Percentiles rank a stretch among this genome's conserved stretches.
Evolutionary conservation across 2,113 vertebrate genomes (phyloP).

Genomic region (Pungitius pungitius): DNA sequence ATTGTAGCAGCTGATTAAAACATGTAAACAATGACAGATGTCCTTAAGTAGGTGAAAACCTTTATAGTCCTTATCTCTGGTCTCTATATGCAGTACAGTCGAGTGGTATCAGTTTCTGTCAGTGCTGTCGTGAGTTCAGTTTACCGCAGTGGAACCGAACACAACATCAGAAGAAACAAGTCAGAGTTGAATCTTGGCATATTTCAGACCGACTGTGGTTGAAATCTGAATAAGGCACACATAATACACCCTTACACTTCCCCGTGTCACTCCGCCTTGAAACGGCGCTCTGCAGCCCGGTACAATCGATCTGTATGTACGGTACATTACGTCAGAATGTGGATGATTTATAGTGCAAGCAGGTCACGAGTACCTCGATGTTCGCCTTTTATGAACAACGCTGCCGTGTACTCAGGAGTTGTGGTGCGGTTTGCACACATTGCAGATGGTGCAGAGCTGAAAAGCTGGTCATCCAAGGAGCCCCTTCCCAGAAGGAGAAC

Average conservation of each 20-base stretch:
- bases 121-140: conserved; percentile 4
- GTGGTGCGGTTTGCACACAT: conserved; percentile 32
- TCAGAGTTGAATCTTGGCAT: conserved; percentile 43
- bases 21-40: conserved; percentile 42
- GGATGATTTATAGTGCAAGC: conserved; percentile 47
- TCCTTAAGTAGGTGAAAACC: background rate
- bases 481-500: background rate
- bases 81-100: background rate
- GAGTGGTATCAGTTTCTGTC: conserved; percentile 5
- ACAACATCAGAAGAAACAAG: conserved; percentile 23
- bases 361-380: conserved; percentile 34
- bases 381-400: conserved; percentile 47
- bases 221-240: conserved; percentile 75
- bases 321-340: conserved; percentile 42
- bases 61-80: background rate
- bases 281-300: conserved; percentile 19
- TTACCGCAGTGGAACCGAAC: conserved; percentile 13
- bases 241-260: conserved; percentile 19
- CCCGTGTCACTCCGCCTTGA: background rate
- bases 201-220: conserved; percentile 39
- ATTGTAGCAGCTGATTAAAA: conserved; percentile 16
- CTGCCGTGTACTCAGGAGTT: conserved; percentile 48
- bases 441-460: conserved; percentile 55
- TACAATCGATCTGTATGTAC: conserved; percentile 24
- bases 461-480: conserved; percentile 37